Percentiles rank a stretch among this genome's conserved stretches.
phyloP scores from a whole-genome alignment of 92 coral and sea anemone genomes.

The Palythoa grandis region DNA sequence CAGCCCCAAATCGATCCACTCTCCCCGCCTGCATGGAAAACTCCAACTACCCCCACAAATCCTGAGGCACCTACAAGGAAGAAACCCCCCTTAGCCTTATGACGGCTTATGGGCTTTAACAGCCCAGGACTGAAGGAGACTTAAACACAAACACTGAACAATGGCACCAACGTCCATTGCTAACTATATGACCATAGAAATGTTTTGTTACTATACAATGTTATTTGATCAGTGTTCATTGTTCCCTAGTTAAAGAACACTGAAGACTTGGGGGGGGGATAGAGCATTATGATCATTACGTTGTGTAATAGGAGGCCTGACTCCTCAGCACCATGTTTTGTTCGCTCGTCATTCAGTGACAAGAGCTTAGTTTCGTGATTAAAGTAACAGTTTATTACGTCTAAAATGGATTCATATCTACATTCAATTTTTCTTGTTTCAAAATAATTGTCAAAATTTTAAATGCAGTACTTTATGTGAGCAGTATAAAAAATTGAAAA shows the following conservation, averaged over 20 bases:
- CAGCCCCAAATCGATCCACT: neutral
- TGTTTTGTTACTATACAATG: constrained; percentile 1
- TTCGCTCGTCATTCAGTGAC: too few relatives aligned
- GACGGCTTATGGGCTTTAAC: neutral
- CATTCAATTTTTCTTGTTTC: too few relatives aligned
- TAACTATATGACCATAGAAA: neutral
- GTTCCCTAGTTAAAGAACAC: neutral
- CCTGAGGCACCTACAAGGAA: neutral
- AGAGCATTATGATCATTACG: neutral
- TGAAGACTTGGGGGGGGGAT: neutral
- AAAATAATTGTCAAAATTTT: too few relatives aligned
- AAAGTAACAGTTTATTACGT: too few relatives aligned
- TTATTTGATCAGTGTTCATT: too few relatives aligned
- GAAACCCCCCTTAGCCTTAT: constrained; percentile 12
- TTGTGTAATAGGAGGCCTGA: constrained; percentile 1
- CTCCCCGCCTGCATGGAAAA: neutral
- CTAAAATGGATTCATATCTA: too few relatives aligned
- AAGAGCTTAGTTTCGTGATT: too few relatives aligned
- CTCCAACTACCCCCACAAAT: neutral
- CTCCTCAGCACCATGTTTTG: too few relatives aligned
- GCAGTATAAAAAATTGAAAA: too few relatives aligned
- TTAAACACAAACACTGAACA: constrained; percentile 33
- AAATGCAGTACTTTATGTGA: too few relatives aligned
- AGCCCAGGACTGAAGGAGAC: constrained; percentile 25
- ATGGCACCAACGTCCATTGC: neutral